Evolutionary conservation across 2,113 vertebrate species (phyloP), one percentile per base, ranked within the genome.

Genomic region (Bungarus multicinctus): DNA sequence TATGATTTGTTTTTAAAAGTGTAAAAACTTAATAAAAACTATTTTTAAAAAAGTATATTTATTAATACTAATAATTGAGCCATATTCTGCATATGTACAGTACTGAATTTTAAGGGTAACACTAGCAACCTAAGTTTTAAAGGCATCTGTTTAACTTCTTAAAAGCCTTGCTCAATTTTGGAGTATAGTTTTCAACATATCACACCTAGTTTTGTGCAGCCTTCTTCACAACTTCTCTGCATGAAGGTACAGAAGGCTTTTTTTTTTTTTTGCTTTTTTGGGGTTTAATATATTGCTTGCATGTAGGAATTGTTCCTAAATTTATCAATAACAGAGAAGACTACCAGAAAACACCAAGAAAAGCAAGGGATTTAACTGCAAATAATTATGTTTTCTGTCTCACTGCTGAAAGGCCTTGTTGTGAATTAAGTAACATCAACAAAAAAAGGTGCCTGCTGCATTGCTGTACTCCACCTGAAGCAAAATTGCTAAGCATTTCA

Each of bases 401-500:
- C 92, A 57, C 81, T 85, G 50, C 85, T 81, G 94, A 92, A 88
- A 92, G 47, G 90, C 92, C 93, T 87, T 3, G 52, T 86, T 90
- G 4, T 91, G 94, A n/a, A 85, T 85, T 91, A 93, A 90, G 85
- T 93, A 90, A 93, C 22, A 50, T 39, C 9, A 8, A 39, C 58
- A 86, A 96, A 96, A 88, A 94, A 58, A 81, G 91, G 91, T 58
- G 91, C 34, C 81, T 53, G 47, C 16, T 0, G 1, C 52, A 85
- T 92, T 89, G 43, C 85, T 90, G 30, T 93, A 88, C 85, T 97
- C 86, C 87, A 94, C 52, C 94, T 87, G 91, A 91, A 97, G 96
- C 93, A 95, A 92, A 96, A 93, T 57, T 96, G 90, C 53, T 7
- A 95, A 94, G 96, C 93, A 96, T 96, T 95, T 96, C 96, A 96